Evolutionary conservation across 2,113 vertebrate genomes (phyloP).

Genomic region (Mesitornis unicolor): DNA sequence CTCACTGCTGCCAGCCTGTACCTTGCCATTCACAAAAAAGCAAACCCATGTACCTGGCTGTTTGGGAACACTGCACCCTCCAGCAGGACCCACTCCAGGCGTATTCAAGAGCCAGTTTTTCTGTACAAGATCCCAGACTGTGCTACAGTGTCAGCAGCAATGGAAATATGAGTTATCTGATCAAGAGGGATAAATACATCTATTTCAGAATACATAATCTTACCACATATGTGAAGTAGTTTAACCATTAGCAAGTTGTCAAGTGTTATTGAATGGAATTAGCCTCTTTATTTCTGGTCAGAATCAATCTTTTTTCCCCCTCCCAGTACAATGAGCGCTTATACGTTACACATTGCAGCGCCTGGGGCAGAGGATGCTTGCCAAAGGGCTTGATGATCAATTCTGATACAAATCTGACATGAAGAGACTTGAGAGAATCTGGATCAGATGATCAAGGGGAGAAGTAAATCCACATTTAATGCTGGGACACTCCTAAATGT

Average conservation of each 20-base stretch:
- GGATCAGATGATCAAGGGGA: conserved; percentile 27
- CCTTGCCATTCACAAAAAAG: neutral
- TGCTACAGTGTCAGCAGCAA: neutral
- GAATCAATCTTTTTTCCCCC: conserved; percentile 7
- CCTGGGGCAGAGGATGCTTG: conserved; percentile 63
- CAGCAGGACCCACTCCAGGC: neutral
- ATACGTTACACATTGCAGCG: conserved; percentile 27
- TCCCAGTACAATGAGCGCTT: conserved; percentile 38
- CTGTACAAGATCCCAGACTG: neutral
- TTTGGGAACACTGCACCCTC: neutral
- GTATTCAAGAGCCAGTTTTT: neutral
- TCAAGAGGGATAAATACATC: conserved; percentile 36
- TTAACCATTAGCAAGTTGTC: conserved; percentile 60
- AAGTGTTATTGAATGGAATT: conserved; percentile 58
- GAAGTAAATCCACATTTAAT: conserved; percentile 8
- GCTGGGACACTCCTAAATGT: neutral
- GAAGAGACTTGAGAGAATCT: conserved; percentile 35
- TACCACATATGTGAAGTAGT: conserved; percentile 42
- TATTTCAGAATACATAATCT: conserved; percentile 40
- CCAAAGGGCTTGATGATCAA: conserved; percentile 64
- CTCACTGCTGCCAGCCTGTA: neutral
- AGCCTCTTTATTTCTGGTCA: conserved; percentile 45
- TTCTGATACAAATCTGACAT: conserved; percentile 68
- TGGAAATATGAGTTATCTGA: conserved; percentile 1
- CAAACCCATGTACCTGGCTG: neutral